phyloP scores from a whole-genome alignment of 2,113 vertebrate species.

The Psilopsiagon aurifrons region DNA sequence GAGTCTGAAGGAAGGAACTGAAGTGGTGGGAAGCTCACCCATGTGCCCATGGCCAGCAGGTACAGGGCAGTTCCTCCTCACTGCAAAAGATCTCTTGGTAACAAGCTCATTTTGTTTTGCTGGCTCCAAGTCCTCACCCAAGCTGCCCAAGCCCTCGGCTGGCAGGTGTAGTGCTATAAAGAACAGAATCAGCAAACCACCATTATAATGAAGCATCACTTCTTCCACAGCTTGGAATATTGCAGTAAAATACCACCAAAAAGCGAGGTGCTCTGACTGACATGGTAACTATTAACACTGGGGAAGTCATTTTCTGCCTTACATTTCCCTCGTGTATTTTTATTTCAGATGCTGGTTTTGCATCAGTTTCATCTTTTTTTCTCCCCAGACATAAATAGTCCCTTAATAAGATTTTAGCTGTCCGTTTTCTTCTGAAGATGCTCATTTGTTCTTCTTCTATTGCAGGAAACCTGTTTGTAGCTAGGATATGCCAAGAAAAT shows the following conservation, averaged over 20 bases:
- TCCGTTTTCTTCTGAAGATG: neutral
- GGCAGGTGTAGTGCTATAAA: neutral
- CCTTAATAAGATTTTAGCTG: conserved; percentile 9
- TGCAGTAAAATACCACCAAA: neutral
- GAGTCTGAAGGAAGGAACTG: neutral
- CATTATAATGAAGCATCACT: neutral
- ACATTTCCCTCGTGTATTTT: neutral
- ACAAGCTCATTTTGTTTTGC: neutral
- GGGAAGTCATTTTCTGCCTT: neutral
- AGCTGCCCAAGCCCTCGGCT: neutral
- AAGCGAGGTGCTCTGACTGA: neutral
- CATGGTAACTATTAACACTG: neutral
- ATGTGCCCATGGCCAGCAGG: neutral
- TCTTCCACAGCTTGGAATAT: neutral
- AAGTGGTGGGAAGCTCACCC: neutral
- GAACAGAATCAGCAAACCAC: neutral
- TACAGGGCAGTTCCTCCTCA: neutral
- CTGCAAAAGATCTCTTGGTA: neutral
- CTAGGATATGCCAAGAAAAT: conserved; percentile 27
- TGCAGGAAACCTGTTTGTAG: conserved; percentile 23
- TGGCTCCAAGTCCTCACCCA: neutral
- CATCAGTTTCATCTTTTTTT: neutral
- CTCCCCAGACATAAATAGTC: neutral
- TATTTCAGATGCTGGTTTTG: neutral
- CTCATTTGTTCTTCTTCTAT: neutral